Evolutionary conservation across 2,888 invertebrate species (phyloP).

Genomic region (Drosophila formosana): DNA sequence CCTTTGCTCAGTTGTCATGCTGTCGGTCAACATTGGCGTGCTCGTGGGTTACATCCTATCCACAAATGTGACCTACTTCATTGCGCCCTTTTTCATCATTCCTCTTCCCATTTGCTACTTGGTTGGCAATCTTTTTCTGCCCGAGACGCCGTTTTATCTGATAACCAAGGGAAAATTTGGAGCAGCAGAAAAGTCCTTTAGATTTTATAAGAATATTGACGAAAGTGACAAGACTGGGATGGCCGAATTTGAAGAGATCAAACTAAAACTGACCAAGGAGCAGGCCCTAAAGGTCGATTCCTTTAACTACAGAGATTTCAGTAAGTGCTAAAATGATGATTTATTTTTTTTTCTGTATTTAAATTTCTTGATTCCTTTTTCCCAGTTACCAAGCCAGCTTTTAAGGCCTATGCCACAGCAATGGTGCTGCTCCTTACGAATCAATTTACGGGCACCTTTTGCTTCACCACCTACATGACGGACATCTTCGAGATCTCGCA

Average conservation of each 20-base stretch:
- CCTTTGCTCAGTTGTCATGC: slow-evolving; percentile 72
- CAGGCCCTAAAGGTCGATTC: slow-evolving; percentile 33
- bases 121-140: slow-evolving; percentile 60
- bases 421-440: slow-evolving; percentile 58
- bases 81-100: slow-evolving; percentile 58
- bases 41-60: slow-evolving; percentile 67
- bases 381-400: slow-evolving; percentile 62
- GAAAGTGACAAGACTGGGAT: slow-evolving; percentile 52
- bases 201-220: slow-evolving; percentile 68
- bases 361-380: not conserved
- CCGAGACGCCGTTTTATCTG: slow-evolving; percentile 77
- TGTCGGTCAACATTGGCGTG: slow-evolving; percentile 70
- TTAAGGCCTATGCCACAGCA: slow-evolving; percentile 63
- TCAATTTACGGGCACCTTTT: slow-evolving; percentile 71
- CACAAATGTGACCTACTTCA: slow-evolving; percentile 59
- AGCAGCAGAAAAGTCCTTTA: slow-evolving; percentile 68
- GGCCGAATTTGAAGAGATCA: slow-evolving; percentile 56
- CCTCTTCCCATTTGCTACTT: slow-evolving; percentile 67
- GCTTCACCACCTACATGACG: slow-evolving; percentile 75
- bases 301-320: slow-evolving; percentile 33
- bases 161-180: slow-evolving; percentile 55
- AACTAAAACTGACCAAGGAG: slow-evolving; percentile 42
- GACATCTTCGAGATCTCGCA: slow-evolving; percentile 70
- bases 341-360: not conserved
- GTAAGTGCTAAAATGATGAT: too few relatives aligned